These are phyloP conservation scores for Hycleus phaleratus DNA, from an alignment of 1,140 invertebrate species.

Conservation along the genomic window DNA sequence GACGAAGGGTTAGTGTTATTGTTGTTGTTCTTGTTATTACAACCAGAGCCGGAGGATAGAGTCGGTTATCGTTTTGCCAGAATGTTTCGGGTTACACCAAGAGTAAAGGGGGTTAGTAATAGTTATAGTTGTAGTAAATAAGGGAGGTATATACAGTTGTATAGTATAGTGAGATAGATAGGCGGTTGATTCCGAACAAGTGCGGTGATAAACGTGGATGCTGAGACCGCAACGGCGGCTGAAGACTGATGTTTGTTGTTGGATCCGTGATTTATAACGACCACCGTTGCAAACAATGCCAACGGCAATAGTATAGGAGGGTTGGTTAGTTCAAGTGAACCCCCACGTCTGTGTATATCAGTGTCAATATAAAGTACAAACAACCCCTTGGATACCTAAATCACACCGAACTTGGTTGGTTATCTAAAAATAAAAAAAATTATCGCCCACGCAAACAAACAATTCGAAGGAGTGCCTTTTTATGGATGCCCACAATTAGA, in stretches of 20 bases:
- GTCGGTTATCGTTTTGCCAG: neutral
- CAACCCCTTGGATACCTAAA: constrained; percentile 6
- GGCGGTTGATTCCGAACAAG: constrained; percentile 35
- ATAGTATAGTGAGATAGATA: constrained; percentile 27
- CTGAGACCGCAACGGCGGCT: constrained; percentile 28
- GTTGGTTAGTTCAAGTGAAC: constrained; percentile 5
- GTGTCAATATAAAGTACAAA: constrained; percentile 15
- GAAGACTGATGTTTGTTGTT: constrained; percentile 37
- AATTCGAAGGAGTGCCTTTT: too few species aligned
- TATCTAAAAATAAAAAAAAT: too few species aligned
- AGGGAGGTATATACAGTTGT: neutral
- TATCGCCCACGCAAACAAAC: too few species aligned
- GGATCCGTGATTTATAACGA: constrained; percentile 34
- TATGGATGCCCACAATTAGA: too few species aligned
- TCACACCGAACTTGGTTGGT: constrained; percentile 2
- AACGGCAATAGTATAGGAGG: too few species aligned
- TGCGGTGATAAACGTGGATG: constrained; percentile 36
- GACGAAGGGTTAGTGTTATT: neutral
- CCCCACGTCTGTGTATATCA: constrained; percentile 6
- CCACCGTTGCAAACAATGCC: neutral
- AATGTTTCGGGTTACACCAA: neutral
- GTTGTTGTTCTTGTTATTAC: neutral
- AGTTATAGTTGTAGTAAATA: neutral
- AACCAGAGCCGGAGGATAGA: neutral
- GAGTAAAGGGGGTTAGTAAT: neutral